Evolutionary conservation across 2,888 invertebrate genomes (phyloP).

Genomic region (Lycocerus yunnanus): DNA sequence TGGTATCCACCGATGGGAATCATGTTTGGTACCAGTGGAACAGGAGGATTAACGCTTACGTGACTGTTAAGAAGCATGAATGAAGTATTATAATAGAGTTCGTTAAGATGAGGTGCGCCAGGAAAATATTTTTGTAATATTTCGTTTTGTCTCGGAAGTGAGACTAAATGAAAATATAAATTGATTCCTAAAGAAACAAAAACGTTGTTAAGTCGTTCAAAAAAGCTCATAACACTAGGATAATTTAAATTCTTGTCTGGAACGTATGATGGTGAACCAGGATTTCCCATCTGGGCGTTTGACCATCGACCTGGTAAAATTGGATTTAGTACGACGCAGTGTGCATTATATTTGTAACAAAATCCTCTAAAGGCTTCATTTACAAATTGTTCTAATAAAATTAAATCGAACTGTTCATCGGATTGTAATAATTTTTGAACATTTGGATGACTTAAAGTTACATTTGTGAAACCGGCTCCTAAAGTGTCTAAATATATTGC

Average conservation of each 20-base stretch:
- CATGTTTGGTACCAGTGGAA: conserved; percentile 61
- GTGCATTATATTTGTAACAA: conserved; percentile 49
- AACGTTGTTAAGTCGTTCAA: conserved; percentile 60
- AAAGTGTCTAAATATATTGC: background rate
- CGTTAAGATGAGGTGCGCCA: conserved; percentile 36
- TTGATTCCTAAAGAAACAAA: conserved; percentile 37
- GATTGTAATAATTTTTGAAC: conserved; percentile 46
- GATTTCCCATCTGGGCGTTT: conserved; percentile 57
- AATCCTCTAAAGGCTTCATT: conserved; percentile 57
- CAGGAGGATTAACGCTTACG: conserved; percentile 57
- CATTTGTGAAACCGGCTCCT: background rate
- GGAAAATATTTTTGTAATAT: conserved; percentile 41
- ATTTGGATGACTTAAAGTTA: conserved; percentile 36
- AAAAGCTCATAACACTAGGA: conserved; percentile 58
- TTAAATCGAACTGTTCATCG: conserved; percentile 50
- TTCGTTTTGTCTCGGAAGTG: conserved; percentile 30
- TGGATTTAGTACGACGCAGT: conserved; percentile 53
- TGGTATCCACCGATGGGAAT: conserved; percentile 65
- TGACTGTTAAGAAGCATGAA: conserved; percentile 51
- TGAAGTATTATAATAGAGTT: conserved; percentile 40
- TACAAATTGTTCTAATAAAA: conserved; percentile 57
- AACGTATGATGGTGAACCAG: conserved; percentile 58
- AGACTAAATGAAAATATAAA: conserved; percentile 31
- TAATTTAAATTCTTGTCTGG: conserved; percentile 56
- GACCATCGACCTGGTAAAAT: conserved; percentile 55